These are phyloP conservation scores for Iguana delicatissima DNA, from an alignment of 2,797 vertebrate genomes.

Conservation along the genomic window DNA sequence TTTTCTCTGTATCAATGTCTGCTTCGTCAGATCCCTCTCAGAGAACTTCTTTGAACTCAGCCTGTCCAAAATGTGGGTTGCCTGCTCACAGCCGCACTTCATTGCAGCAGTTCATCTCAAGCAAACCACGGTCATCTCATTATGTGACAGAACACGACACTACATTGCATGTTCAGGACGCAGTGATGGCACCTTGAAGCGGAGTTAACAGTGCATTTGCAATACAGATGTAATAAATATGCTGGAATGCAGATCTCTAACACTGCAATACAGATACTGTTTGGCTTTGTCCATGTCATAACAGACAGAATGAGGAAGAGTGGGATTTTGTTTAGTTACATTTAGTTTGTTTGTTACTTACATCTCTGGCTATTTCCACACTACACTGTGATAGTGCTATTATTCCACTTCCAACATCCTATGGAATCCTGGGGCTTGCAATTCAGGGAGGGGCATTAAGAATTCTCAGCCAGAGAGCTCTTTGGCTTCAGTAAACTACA, in stretches of 20 bases:
- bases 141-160: fast-evolving
- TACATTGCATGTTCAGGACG: not conserved
- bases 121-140: not conserved
- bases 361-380: too few relatives aligned
- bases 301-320: not conserved
- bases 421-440: too few relatives aligned
- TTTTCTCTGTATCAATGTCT: fast-evolving
- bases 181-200: not conserved
- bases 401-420: too few relatives aligned
- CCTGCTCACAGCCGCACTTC: fast-evolving
- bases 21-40: too few relatives aligned
- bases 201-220: not conserved
- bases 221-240: not conserved
- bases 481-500: too few relatives aligned
- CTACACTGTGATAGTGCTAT: too few relatives aligned
- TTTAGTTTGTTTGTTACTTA: not conserved
- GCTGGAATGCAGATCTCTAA: too few relatives aligned
- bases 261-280: not conserved
- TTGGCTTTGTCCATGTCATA: not conserved
- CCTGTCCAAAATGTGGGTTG: not conserved
- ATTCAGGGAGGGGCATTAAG: too few relatives aligned
- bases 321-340: not conserved
- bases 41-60: not conserved
- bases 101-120: not conserved
- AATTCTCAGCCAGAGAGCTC: too few relatives aligned